Conservation (phyloP, 92 coral and sea anemone species). For the Diadumene lineata region DNA sequence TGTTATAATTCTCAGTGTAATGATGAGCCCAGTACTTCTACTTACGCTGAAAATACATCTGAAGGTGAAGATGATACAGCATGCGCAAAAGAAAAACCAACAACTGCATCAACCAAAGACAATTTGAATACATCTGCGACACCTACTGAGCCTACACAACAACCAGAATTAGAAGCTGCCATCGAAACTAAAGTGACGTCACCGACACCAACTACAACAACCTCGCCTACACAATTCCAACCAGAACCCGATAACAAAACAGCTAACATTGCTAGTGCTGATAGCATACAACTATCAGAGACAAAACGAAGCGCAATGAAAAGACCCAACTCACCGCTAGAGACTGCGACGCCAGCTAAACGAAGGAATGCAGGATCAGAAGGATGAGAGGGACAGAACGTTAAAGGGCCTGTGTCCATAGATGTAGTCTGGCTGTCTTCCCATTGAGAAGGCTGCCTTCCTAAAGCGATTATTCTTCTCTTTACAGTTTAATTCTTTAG, state of each 20-base stretch:
- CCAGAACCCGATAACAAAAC: not conserved
- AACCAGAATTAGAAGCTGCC: conserved; percentile 1
- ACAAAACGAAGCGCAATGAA: conserved; percentile 42
- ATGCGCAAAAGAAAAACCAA: conserved; percentile 1
- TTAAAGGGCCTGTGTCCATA: too few species aligned
- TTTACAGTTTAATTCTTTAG: too few species aligned
- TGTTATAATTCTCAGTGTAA: not conserved
- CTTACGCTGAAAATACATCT: conserved; percentile 25
- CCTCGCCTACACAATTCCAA: conserved; percentile 14
- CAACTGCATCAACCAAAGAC: not conserved
- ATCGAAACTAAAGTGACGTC: conserved; percentile 58
- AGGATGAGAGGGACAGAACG: too few species aligned
- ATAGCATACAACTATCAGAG: conserved; percentile 6
- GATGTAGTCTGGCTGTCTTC: too few species aligned
- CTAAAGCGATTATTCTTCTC: too few species aligned
- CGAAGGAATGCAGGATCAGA: too few species aligned
- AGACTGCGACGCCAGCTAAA: conserved; percentile 46
- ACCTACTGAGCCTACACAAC: conserved; percentile 2
- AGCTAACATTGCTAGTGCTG: conserved; percentile 10
- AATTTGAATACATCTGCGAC: not conserved
- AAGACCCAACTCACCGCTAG: conserved; percentile 70
- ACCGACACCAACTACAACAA: conserved; percentile 30
- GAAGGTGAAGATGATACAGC: conserved; percentile 26
- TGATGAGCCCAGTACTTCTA: conserved; percentile 26
- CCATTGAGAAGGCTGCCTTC: too few species aligned